These are phyloP conservation scores for Pollenia amentaria DNA, from an alignment of 2,888 invertebrate genomes.

Conservation along the genomic window DNA sequence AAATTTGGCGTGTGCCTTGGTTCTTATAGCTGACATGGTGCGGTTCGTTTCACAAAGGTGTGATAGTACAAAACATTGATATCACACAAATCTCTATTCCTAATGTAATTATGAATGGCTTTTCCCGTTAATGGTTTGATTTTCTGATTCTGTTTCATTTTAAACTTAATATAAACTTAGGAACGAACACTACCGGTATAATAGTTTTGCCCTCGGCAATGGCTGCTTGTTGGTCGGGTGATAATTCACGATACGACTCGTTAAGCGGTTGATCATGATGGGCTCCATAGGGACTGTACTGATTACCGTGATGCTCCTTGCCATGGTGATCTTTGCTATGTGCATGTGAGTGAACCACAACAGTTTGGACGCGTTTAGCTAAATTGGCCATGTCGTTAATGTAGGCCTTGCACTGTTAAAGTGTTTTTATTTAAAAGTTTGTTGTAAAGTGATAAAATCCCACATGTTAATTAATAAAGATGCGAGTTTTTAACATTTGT, in stretches of 20 bases:
- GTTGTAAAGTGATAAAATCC: conserved; percentile 14
- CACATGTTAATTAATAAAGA: conserved; percentile 17
- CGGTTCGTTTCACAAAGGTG: conserved; percentile 22
- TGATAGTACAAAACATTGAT: conserved; percentile 13
- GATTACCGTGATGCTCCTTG: conserved; percentile 73
- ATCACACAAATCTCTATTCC: conserved; percentile 12
- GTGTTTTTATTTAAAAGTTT: conserved; percentile 11
- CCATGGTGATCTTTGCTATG: conserved; percentile 76
- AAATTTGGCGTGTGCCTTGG: neutral
- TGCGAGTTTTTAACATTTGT: conserved; percentile 9
- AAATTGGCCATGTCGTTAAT: conserved; percentile 83
- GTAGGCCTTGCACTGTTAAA: conserved; percentile 81
- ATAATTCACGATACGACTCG: conserved; percentile 85
- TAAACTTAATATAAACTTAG: conserved; percentile 43
- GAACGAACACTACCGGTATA: conserved; percentile 74
- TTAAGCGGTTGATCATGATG: conserved; percentile 79
- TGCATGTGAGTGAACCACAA: conserved; percentile 82
- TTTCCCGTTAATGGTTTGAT: conserved; percentile 21
- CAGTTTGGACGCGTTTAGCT: conserved; percentile 83
- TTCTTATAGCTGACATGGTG: conserved; percentile 4
- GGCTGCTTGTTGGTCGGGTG: conserved; percentile 77
- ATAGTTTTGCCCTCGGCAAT: conserved; percentile 77
- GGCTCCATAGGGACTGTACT: conserved; percentile 80
- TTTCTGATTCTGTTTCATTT: conserved; percentile 19
- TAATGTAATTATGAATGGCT: conserved; percentile 16